Base-by-base conservation (phyloP, 2,888 invertebrate genomes). In the Campoplex nolae region DNA sequence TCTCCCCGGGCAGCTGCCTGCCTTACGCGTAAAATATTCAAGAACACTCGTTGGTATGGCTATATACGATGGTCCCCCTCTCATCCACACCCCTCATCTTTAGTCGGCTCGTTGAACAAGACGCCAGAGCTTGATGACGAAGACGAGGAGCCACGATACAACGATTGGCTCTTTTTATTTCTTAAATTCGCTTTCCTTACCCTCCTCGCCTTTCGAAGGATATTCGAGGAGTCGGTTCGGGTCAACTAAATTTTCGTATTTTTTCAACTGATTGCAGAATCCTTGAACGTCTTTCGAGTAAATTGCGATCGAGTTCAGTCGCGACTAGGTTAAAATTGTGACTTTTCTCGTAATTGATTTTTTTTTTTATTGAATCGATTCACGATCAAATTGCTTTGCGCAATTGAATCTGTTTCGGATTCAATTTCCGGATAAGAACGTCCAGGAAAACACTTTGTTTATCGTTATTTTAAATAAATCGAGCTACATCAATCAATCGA, bases 21-120 rank as follows among this genome's bases (percentile, higher is more conserved):
- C 94, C 93, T 94, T 93, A 93, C 93, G 93, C 94, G 94, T 94
- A 92, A 93, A 93, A 94, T 93, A 93, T 93, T 93, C 92, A 91
- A 90, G 90, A 91, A 92, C 83, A 76, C 92, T 92, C 91, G 89
- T 81, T 76, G 54, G 38, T 79, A 82, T 74, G 82, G 74, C 87
- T 84, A 68, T 84, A 74, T 73, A 85, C 78, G 79, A 58, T 62
- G 78, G 77, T 81, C 56, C 70, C 74, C 65, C 78, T 62, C 75
- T 62, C 75, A 38, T 68, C 70, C 48, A 16, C 58, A 28, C 70
- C 84, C 84, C 86, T 81, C 71, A 80, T 80, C 87, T 88, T 91
- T 91, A 90, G 89, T 89, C 90, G 91, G 89, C 89, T 91, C 91
- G 91, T 89, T 89, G 90, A 91, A 88, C 90, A 89, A 91, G 88